Evolutionary conservation across 2,888 invertebrate species (phyloP).

Genomic region (Rhamphomyia laevipes): DNA sequence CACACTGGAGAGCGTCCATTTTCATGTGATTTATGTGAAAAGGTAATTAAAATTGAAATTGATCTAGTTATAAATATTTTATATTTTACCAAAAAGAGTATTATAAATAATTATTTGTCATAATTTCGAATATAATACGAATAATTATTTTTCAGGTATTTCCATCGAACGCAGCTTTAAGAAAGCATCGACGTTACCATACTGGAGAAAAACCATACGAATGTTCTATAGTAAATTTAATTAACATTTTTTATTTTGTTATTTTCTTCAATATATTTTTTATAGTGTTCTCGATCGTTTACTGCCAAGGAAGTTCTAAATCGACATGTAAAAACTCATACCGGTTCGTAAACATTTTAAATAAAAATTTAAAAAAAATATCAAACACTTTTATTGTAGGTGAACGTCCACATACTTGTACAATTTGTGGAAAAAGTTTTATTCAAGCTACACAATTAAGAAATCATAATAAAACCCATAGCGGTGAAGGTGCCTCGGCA

Average conservation of each 20-base stretch:
- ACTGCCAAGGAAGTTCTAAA: conserved; percentile 74
- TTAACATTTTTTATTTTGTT: neutral
- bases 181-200: conserved; percentile 57
- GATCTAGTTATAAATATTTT: too few relatives aligned
- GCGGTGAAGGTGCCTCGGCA: conserved; percentile 53
- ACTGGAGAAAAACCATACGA: conserved; percentile 53
- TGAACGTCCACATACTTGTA: conserved; percentile 33
- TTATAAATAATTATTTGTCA: too few relatives aligned
- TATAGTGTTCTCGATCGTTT: conserved; percentile 63
- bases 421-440: conserved; percentile 61
- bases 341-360: conserved; percentile 13
- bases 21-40: conserved; percentile 59
- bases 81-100: too few relatives aligned
- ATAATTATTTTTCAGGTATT: conserved; percentile 46
- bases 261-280: conserved; percentile 11
- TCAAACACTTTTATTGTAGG: conserved; percentile 14
- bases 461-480: conserved; percentile 60
- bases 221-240: conserved; percentile 45
- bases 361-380: neutral
- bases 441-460: conserved; percentile 72
- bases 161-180: conserved; percentile 60
- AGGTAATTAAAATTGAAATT: conserved; percentile 10
- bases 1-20: conserved; percentile 57
- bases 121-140: too few relatives aligned
- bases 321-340: conserved; percentile 59